Conservation (phyloP, 2,797 vertebrate species). For the Coranthus polyacanthus region DNA sequence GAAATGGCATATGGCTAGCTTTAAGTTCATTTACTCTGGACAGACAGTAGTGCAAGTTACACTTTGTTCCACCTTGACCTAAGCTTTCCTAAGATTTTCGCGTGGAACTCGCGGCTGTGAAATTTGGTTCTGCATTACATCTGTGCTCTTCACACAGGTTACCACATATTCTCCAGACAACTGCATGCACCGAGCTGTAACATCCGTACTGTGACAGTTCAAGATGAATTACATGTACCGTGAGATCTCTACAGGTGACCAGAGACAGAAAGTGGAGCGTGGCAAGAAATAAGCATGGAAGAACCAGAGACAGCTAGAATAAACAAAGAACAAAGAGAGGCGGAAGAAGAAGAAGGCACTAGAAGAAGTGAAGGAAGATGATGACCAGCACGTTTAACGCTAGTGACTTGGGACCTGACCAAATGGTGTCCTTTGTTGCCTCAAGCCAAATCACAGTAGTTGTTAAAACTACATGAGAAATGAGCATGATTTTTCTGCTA, state of each 20-base stretch:
- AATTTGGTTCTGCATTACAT: no score
- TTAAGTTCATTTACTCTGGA: no score
- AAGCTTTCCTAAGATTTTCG: no score
- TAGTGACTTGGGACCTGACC: conserved; percentile 30
- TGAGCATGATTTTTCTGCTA: conserved; percentile 49
- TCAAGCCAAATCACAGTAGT: conserved; percentile 58
- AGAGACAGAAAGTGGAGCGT: conserved; percentile 6
- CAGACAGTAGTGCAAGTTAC: no score
- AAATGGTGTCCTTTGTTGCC: conserved; percentile 36
- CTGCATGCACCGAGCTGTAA: no score
- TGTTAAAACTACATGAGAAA: conserved; percentile 61
- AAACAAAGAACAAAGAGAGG: neutral
- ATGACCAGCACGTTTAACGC: conserved; percentile 31
- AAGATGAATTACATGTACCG: no score
- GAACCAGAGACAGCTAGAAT: conserved; percentile 1
- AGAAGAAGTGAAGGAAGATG: neutral
- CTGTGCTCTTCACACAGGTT: no score
- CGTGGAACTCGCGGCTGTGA: no score
- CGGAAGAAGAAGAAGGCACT: neutral
- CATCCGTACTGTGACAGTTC: no score
- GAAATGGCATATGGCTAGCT: no score
- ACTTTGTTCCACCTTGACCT: no score
- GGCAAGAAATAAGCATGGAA: conserved; percentile 24
- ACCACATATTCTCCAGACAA: no score
- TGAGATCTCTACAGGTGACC: neutral